A percentile compares a stretch with the other conserved stretches of the same genome.
phyloP scores from a whole-genome alignment of 2,113 vertebrate species.

The Neodon shergylaensis region DNA sequence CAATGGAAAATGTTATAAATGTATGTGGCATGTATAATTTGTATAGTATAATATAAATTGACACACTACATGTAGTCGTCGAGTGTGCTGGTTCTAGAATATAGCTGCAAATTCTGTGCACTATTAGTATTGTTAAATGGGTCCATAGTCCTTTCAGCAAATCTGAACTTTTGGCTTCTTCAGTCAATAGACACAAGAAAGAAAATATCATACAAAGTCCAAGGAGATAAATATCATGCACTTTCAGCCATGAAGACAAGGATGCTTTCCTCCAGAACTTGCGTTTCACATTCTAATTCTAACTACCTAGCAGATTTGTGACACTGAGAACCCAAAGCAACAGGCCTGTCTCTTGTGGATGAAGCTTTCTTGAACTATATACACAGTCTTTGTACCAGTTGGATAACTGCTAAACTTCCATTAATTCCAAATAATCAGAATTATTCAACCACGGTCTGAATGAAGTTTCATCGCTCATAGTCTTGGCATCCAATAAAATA shows the following conservation, averaged over 20 bases:
- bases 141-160: neutral
- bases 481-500: neutral
- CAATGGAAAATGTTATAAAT: neutral
- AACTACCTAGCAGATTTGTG: neutral
- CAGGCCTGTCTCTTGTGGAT: neutral
- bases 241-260: neutral
- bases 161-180: neutral
- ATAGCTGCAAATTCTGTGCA: neutral
- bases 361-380: neutral
- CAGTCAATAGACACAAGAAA: neutral
- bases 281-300: neutral
- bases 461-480: neutral
- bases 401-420: neutral
- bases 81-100: neutral
- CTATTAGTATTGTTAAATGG: neutral
- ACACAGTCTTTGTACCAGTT: neutral
- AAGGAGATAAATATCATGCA: neutral
- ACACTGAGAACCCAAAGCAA: accelerated
- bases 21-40: neutral
- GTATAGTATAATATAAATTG: neutral
- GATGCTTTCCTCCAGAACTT: neutral
- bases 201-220: neutral
- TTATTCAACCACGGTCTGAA: neutral
- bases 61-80: neutral
- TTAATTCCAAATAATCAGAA: neutral